Percentiles rank a stretch among this genome's conserved stretches.
phyloP scores from a whole-genome alignment of 2,113 vertebrate species.

The Phasianus colchicus region DNA sequence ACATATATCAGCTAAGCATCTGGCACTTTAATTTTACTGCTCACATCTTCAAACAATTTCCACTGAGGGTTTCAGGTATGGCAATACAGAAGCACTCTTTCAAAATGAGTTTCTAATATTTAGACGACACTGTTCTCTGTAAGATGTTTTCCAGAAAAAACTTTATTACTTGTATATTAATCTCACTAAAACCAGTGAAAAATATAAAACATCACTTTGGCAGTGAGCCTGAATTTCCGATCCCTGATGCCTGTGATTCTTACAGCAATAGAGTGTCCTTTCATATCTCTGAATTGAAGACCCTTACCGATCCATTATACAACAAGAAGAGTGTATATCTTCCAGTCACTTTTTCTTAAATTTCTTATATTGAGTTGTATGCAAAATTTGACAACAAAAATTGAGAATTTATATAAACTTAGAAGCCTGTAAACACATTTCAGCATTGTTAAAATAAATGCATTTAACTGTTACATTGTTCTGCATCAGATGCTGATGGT shows the following conservation, averaged over 20 bases:
- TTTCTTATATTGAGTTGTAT: not conserved
- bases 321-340: not conserved
- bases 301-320: not conserved
- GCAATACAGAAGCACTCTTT: not conserved
- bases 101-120: not conserved
- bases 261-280: not conserved
- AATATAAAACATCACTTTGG: not conserved
- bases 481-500: not conserved
- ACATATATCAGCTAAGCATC: fast-evolving
- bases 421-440: not conserved
- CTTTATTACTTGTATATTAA: not conserved
- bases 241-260: not conserved
- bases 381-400: not conserved
- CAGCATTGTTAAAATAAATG: not conserved
- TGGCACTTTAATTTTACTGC: not conserved
- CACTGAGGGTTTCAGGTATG: not conserved
- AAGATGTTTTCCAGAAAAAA: not conserved
- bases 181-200: not conserved
- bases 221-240: not conserved
- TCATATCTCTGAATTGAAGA: not conserved
- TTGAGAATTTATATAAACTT: not conserved
- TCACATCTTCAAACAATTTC: not conserved
- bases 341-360: not conserved
- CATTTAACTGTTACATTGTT: not conserved
- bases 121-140: not conserved